Percentiles rank a stretch among this genome's conserved stretches.
Evolutionary conservation across 2,113 vertebrate genomes (phyloP).

Genomic region (Zosterops hypoxanthus): DNA sequence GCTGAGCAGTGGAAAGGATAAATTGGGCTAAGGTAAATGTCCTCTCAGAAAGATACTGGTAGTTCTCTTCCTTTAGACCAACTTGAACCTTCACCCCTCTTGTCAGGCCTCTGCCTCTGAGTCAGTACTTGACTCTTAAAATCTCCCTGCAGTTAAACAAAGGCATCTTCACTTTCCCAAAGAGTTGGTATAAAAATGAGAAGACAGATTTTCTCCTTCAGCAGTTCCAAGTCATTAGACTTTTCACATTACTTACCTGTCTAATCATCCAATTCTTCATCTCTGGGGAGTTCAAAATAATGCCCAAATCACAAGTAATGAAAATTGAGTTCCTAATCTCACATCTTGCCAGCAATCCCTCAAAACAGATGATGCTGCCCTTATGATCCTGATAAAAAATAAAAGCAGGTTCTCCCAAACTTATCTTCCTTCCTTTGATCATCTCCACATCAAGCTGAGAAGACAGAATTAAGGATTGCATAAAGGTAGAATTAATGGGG

Average conservation of each 20-base stretch:
- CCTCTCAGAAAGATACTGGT: not conserved
- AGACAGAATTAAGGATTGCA: not conserved
- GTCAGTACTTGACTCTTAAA: not conserved
- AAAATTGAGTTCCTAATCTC: conserved; percentile 1
- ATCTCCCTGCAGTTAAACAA: not conserved
- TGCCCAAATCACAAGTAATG: not conserved
- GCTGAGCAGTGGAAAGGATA: not conserved
- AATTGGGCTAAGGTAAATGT: not conserved
- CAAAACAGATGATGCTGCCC: not conserved
- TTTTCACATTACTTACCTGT: conserved; percentile 4
- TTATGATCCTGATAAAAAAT: not conserved
- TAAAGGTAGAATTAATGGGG: not conserved
- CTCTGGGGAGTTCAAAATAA: conserved; percentile 19
- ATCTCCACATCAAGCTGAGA: not conserved
- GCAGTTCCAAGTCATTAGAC: not conserved
- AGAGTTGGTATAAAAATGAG: not conserved
- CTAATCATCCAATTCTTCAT: not conserved
- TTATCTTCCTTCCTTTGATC: not conserved
- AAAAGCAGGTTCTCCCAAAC: not conserved
- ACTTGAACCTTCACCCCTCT: not conserved
- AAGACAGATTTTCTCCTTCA: not conserved
- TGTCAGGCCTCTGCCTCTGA: not conserved
- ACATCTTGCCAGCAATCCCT: not conserved
- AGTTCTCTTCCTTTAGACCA: not conserved
- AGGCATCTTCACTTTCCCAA: not conserved